phyloP scores from a whole-genome alignment of 2,888 invertebrate genomes.

The Morinoia aosen region DNA sequence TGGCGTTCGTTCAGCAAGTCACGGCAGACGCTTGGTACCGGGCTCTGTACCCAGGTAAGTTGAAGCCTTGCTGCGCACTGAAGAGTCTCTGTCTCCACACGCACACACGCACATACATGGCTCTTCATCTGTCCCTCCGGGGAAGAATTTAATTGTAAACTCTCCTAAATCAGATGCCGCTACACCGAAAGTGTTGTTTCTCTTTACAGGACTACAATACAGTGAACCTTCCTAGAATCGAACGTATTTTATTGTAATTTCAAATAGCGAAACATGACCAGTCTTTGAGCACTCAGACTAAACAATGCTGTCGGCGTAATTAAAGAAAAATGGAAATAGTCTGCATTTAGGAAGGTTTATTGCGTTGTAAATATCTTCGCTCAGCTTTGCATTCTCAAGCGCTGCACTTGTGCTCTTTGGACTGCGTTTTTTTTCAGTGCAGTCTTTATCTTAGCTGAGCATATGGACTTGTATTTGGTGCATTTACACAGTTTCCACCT shows the following conservation, averaged over 20 bases:
- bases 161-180: not conserved
- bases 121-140: not conserved
- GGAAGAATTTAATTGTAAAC: not conserved
- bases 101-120: slow-evolving; percentile 10
- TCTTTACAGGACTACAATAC: slow-evolving; percentile 4
- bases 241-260: not conserved
- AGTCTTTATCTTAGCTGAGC: not conserved
- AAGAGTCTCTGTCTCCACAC: slow-evolving; percentile 15
- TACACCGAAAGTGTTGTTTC: not conserved
- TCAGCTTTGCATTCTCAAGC: slow-evolving; percentile 17
- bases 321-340: not conserved
- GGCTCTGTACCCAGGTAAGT: slow-evolving; percentile 56
- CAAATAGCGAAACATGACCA: not conserved
- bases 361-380: not conserved
- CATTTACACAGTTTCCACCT: slow-evolving; percentile 4
- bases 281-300: not conserved
- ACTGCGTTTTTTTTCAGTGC: not conserved
- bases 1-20: slow-evolving; percentile 65
- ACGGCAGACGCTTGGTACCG: slow-evolving; percentile 64
- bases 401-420: slow-evolving; percentile 12
- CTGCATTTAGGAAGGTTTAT: not conserved
- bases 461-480: not conserved
- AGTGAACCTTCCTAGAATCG: not conserved
- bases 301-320: not conserved
- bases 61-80: not conserved